These are phyloP conservation scores for Sarotherodon lohbergeri DNA, from an alignment of 2,113 vertebrate species.

Conservation along the genomic window DNA sequence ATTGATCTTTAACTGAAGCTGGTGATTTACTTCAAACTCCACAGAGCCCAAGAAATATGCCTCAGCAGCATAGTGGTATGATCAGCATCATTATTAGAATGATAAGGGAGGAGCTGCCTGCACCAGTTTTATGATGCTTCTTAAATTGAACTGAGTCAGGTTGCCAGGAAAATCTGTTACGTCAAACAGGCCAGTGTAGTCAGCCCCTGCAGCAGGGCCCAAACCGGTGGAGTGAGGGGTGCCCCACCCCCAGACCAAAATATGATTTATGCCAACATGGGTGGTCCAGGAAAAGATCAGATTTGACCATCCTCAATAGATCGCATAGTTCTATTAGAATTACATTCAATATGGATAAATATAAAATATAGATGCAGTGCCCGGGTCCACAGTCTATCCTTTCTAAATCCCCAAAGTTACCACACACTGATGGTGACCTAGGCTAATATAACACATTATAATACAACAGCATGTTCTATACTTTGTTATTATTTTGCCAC, in stretches of 20 bases:
- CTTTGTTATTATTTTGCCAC: background rate
- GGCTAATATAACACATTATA: background rate
- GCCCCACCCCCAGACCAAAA: background rate
- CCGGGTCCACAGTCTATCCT: background rate
- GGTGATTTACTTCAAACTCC: background rate
- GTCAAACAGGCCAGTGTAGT: background rate
- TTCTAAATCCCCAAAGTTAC: background rate
- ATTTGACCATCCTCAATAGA: background rate
- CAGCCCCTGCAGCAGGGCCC: background rate
- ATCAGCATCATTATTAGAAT: background rate
- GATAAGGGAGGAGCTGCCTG: background rate
- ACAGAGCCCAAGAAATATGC: background rate
- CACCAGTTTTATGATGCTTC: background rate
- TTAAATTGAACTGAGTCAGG: background rate
- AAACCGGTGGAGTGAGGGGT: background rate
- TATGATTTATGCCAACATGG: background rate
- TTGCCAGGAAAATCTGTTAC: background rate
- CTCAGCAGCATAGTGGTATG: background rate
- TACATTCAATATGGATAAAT: background rate
- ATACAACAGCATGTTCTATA: background rate
- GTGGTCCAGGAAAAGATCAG: background rate
- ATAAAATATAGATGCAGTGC: background rate
- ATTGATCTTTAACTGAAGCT: background rate
- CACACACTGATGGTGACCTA: background rate
- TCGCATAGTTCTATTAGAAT: background rate